phyloP scores from a whole-genome alignment of 2,797 vertebrate species.

The Syngnathus rostellatus region DNA sequence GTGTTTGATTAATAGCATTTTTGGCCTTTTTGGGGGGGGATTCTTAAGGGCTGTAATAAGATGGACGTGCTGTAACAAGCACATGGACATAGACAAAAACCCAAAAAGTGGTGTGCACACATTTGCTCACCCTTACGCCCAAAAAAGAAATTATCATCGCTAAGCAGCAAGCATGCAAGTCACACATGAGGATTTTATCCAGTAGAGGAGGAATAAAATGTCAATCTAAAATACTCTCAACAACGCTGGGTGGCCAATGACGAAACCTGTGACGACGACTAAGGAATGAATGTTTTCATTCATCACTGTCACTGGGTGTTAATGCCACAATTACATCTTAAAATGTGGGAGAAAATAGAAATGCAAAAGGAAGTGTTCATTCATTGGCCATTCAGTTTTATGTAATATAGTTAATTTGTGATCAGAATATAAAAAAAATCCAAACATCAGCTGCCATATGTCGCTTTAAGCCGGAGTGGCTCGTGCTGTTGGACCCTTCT shows the following conservation, averaged over 20 bases:
- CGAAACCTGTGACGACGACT: not conserved
- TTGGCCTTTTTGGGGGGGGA: slow-evolving; percentile 41
- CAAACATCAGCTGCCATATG: slow-evolving; percentile 26
- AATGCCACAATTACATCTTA: too few relatives aligned
- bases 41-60: slow-evolving; percentile 50
- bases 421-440: slow-evolving; percentile 30
- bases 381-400: not conserved
- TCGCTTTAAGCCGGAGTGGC: slow-evolving; percentile 16
- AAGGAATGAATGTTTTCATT: not conserved
- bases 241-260: not conserved
- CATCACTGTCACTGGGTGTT: too few relatives aligned
- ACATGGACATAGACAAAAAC: slow-evolving; percentile 30
- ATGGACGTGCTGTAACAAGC: slow-evolving; percentile 36
- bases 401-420: slow-evolving; percentile 16
- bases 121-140: slow-evolving; percentile 4
- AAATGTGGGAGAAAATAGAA: not conserved
- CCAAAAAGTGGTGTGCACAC: slow-evolving; percentile 28
- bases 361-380: not conserved
- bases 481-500: slow-evolving; percentile 22
- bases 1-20: slow-evolving; percentile 25
- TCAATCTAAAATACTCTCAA: too few relatives aligned
- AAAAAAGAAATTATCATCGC: not conserved
- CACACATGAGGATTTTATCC: not conserved
- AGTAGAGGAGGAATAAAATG: too few relatives aligned
- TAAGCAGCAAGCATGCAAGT: not conserved